A percentile compares a stretch with the other conserved stretches of the same genome.
Conservation (phyloP, 35 echinoderm and acorn worm species). For the Ophiothrix spiculata region DNA sequence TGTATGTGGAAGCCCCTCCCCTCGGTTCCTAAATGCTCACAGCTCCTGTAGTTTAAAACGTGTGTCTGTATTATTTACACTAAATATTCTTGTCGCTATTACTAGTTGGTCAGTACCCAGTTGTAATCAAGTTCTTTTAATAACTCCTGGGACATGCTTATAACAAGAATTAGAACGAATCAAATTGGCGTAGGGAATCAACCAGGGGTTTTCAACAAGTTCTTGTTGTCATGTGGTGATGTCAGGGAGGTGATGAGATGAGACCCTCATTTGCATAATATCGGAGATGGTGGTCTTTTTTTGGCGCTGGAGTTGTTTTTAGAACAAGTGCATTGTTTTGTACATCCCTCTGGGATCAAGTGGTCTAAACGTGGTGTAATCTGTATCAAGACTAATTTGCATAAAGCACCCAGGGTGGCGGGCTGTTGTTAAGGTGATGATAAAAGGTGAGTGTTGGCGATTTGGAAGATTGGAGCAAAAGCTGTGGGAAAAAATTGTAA, state of each 20-base stretch:
- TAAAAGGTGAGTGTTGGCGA: background rate
- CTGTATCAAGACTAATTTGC: background rate
- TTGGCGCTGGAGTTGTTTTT: background rate
- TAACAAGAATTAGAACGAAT: background rate
- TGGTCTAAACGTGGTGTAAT: background rate
- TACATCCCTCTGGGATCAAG: background rate
- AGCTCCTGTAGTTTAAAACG: too few relatives aligned
- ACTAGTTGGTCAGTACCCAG: background rate
- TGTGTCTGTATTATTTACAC: slow-evolving; percentile 5
- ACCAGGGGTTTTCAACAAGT: background rate
- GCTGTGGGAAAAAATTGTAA: too few relatives aligned
- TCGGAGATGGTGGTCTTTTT: background rate
- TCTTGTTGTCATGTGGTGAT: background rate
- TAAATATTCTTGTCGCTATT: background rate
- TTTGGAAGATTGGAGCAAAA: background rate
- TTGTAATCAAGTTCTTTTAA: background rate
- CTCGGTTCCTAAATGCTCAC: too few relatives aligned
- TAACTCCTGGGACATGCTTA: background rate
- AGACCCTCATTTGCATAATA: background rate
- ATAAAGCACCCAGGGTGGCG: background rate
- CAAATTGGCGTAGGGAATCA: background rate
- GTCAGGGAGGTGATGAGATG: slow-evolving; percentile 10
- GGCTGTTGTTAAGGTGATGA: background rate
- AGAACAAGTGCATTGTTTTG: background rate
- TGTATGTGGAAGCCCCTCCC: too few relatives aligned